Evolutionary conservation across 35 echinoderm and acorn worm genomes (phyloP).

Genomic region (Lytechinus variegatus): DNA sequence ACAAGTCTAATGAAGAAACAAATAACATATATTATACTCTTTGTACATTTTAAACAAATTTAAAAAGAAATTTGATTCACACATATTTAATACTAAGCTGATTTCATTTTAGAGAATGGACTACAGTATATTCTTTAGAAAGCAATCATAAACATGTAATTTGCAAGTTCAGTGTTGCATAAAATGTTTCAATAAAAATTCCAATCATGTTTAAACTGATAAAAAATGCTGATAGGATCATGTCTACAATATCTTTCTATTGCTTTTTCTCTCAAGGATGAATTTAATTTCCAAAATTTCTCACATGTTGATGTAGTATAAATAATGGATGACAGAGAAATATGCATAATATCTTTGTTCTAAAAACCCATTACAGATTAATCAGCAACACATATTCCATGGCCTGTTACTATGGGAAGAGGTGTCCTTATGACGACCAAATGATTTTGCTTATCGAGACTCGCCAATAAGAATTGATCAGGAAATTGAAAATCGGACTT

Average conservation of each 20-base stretch:
- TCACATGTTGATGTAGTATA: not conserved
- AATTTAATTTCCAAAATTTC: not conserved
- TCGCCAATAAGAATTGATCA: no score
- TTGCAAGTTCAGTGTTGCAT: no score
- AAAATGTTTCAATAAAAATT: no score
- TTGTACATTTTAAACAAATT: not conserved
- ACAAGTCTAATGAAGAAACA: not conserved
- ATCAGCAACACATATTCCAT: not conserved
- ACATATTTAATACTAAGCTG: no score
- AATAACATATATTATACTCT: not conserved
- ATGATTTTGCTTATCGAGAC: not conserved
- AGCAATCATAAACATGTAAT: no score
- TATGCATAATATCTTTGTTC: not conserved
- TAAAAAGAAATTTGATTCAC: not conserved
- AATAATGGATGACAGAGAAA: not conserved
- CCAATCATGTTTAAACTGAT: no score
- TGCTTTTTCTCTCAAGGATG: not conserved
- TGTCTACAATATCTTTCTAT: not conserved
- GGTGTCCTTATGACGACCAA: not conserved
- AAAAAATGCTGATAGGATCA: no score
- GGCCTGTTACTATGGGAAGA: not conserved
- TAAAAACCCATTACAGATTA: not conserved
- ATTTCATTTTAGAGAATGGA: no score
- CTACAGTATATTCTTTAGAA: no score
- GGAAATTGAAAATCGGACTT: no score